phyloP scores from a whole-genome alignment of 2,113 vertebrate species.

The Isichthys henryi region DNA sequence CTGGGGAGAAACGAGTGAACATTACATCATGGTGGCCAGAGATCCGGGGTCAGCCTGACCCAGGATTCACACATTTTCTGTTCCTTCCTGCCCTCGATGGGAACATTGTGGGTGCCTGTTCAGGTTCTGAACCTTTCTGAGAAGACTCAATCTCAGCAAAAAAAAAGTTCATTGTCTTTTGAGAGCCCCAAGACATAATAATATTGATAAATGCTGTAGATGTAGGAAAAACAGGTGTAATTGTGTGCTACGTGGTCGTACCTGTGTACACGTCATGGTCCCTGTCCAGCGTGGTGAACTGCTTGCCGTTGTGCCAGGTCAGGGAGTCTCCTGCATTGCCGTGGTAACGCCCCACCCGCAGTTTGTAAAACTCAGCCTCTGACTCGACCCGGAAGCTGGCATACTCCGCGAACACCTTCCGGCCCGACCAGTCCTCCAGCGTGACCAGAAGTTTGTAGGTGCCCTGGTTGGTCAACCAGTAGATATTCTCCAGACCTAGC shows the following conservation, averaged over 20 bases:
- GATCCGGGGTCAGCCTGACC: background rate
- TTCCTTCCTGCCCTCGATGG: background rate
- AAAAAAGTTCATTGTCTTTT: background rate
- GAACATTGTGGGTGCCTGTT: background rate
- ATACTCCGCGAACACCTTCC: constrained; percentile 78
- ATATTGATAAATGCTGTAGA: background rate
- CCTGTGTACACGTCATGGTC: constrained; percentile 79
- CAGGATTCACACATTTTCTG: background rate
- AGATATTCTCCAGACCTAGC: constrained; percentile 80
- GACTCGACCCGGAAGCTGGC: constrained; percentile 78
- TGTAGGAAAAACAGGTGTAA: background rate
- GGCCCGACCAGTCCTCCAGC: constrained; percentile 80
- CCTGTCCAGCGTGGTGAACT: constrained; percentile 77
- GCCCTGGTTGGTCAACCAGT: constrained; percentile 77
- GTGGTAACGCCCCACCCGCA: constrained; percentile 73
- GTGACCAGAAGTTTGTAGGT: constrained; percentile 79
- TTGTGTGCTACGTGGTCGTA: constrained; percentile 29
- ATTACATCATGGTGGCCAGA: background rate
- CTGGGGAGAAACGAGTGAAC: constrained; percentile 38
- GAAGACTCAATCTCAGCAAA: background rate
- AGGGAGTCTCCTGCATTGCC: constrained; percentile 77
- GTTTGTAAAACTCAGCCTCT: constrained; percentile 72
- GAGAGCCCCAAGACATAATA: background rate
- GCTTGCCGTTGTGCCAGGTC: constrained; percentile 81
- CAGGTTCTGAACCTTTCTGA: background rate